Base-by-base conservation (phyloP, 1,140 invertebrate genomes). In the Drosophila littoralis region DNA sequence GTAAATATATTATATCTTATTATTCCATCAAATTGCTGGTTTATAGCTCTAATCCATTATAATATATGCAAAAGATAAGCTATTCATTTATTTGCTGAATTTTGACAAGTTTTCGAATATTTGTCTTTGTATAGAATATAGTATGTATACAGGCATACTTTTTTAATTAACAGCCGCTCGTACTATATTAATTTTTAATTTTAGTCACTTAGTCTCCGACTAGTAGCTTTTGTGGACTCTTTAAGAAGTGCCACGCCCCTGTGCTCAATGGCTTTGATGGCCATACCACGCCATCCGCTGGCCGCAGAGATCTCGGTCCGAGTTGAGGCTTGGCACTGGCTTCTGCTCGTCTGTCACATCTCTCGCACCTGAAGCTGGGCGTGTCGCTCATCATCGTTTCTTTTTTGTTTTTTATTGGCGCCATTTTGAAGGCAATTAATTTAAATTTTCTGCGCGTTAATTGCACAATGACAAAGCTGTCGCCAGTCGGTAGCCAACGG, bases 401-500 rank as follows among this genome's bases (percentile, higher is more conserved):
- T 55, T 71, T 65, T 67, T 43, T 12, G 57, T 38, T 42, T 68
- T 22, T 50, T 68, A 88, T 88, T 74, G 76, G 76, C 83, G 83
- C 83, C 83, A 86, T 86, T 86, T 86, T 86, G 76, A 71, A 67
- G 83, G 65, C 83, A 86, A 86, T 88, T 88, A 86, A 86, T 86
- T 88, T 88, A 63, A 86, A 83, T 86, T 79, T 86, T 82, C 72
- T 71, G 58, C 71, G 68, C 71, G 82, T 88, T 86, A 86, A 88
- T 86, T 86, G 83, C 83, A 86, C 83, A 86, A 86, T 86, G 83
- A 86, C 83, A 83, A 86, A 86, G 83, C 84, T 88, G 83, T 82
- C 76, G 69, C 32, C 64, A 67, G 38, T 32, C 66, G 7, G 64
- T 68, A 63, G 76, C 55, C 75, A 74, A 67, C 71, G 69, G 70